A percentile compares a stretch with the other conserved stretches of the same genome.
Conservation (phyloP, 1,140 invertebrate species). For the Ceratosolen solmsi region DNA sequence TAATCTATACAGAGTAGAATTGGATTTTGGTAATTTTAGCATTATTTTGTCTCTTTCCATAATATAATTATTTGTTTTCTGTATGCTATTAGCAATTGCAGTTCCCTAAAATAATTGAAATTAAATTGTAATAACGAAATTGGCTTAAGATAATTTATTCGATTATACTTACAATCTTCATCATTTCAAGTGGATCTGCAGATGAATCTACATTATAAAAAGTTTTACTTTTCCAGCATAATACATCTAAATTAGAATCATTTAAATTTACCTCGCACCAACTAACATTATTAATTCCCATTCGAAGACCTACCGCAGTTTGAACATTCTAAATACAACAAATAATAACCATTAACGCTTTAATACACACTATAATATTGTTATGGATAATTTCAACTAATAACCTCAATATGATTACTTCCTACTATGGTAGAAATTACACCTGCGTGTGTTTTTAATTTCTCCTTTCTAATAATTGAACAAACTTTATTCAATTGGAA, state of each 20-base stretch:
- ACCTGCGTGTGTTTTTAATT: neutral
- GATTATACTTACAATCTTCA: slow-evolving; percentile 10
- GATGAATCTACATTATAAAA: neutral
- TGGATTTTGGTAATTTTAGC: neutral
- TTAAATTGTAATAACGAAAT: slow-evolving; percentile 5
- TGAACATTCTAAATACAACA: slow-evolving; percentile 23
- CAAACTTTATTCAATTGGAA: slow-evolving; percentile 21
- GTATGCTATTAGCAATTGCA: slow-evolving; percentile 12
- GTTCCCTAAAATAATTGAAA: slow-evolving; percentile 19
- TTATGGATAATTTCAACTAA: neutral
- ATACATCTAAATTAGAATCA: slow-evolving; percentile 34
- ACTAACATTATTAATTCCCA: slow-evolving; percentile 1
- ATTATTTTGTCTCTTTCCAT: slow-evolving; percentile 29
- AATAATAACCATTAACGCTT: too few relatives aligned
- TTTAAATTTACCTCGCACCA: slow-evolving; percentile 25
- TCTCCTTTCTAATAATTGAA: neutral
- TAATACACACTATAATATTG: too few relatives aligned
- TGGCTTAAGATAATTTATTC: neutral
- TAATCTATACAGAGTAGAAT: neutral
- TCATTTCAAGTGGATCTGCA: slow-evolving; percentile 6
- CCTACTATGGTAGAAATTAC: neutral
- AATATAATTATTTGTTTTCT: slow-evolving; percentile 36
- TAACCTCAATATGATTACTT: slow-evolving; percentile 13
- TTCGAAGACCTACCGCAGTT: slow-evolving; percentile 23
- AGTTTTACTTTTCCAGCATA: slow-evolving; percentile 10